These are phyloP conservation scores for Diarsia mendica DNA, from an alignment of 2,888 invertebrate genomes.

Conservation along the genomic window DNA sequence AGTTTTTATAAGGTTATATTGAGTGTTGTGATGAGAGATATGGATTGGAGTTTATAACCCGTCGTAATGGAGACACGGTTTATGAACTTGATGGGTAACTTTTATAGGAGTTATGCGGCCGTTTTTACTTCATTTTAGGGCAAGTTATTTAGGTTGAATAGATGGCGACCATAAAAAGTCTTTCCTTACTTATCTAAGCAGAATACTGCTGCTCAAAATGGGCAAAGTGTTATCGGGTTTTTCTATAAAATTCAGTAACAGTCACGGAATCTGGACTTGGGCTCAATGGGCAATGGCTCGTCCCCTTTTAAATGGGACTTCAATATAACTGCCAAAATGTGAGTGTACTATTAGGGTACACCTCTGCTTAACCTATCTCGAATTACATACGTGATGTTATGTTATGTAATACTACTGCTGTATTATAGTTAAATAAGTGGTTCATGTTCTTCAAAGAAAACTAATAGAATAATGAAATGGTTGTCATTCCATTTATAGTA, in stretches of 20 bases:
- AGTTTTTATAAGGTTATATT: conserved; percentile 59
- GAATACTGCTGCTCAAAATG: too few species aligned
- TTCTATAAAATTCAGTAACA: too few species aligned
- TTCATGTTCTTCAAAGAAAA: neutral
- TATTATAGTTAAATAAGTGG: neutral
- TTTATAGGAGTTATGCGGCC: conserved; percentile 31
- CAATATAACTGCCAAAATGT: too few species aligned
- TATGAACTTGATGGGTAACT: conserved; percentile 49
- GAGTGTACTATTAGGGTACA: too few species aligned
- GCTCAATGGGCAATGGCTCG: too few species aligned
- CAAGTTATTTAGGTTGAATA: conserved; percentile 18
- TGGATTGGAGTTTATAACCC: conserved; percentile 51
- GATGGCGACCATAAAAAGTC: conserved; percentile 2
- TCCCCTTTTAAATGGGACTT: too few species aligned
- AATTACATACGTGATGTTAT: too few species aligned
- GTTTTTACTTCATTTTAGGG: conserved; percentile 38
- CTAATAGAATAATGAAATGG: neutral
- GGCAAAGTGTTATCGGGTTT: too few species aligned
- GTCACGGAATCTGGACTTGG: too few species aligned
- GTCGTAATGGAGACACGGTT: conserved; percentile 43
- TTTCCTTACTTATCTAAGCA: neutral
- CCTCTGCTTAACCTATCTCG: too few species aligned
- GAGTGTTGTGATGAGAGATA: conserved; percentile 44
- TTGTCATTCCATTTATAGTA: neutral
- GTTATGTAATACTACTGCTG: too few species aligned